Evolutionary conservation across 2,888 invertebrate species (phyloP).

Genomic region (Ceriagrion tenellum): DNA sequence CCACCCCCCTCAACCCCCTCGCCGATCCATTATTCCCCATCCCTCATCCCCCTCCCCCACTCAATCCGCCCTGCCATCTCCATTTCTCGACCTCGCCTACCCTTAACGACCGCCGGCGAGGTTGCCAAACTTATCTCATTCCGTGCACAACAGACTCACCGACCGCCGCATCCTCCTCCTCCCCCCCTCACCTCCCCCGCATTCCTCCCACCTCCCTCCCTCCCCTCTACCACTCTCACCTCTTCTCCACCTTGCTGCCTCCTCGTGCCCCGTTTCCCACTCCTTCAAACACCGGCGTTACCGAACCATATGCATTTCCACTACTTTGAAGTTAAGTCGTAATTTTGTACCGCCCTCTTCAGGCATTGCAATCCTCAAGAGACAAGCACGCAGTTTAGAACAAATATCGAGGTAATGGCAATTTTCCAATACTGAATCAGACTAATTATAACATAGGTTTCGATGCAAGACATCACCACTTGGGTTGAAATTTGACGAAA

Average conservation of each 20-base stretch:
- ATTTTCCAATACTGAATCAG: too few relatives aligned
- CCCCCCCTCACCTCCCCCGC: neutral
- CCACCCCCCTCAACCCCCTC: neutral
- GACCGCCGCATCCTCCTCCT: neutral
- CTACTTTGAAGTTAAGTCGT: too few relatives aligned
- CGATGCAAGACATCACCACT: too few relatives aligned
- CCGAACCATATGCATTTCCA: too few relatives aligned
- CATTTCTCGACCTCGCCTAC: slow-evolving; percentile 55
- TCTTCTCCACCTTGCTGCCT: neutral
- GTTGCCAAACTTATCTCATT: slow-evolving; percentile 62
- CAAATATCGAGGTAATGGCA: too few relatives aligned
- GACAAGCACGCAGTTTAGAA: too few relatives aligned
- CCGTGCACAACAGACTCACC: slow-evolving; percentile 42
- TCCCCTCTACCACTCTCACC: neutral
- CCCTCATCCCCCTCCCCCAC: neutral
- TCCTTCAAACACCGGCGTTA: too few relatives aligned
- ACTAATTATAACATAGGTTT: too few relatives aligned
- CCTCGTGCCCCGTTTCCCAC: too few relatives aligned
- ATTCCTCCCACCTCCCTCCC: neutral
- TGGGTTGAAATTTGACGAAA: too few relatives aligned
- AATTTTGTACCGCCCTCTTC: too few relatives aligned
- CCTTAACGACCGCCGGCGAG: slow-evolving; percentile 39
- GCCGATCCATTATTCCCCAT: slow-evolving; percentile 26
- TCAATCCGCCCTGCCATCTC: neutral
- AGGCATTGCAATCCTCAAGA: too few relatives aligned